Base-by-base conservation (phyloP, 1,140 invertebrate species). In the Drosophila malerkotliana region DNA sequence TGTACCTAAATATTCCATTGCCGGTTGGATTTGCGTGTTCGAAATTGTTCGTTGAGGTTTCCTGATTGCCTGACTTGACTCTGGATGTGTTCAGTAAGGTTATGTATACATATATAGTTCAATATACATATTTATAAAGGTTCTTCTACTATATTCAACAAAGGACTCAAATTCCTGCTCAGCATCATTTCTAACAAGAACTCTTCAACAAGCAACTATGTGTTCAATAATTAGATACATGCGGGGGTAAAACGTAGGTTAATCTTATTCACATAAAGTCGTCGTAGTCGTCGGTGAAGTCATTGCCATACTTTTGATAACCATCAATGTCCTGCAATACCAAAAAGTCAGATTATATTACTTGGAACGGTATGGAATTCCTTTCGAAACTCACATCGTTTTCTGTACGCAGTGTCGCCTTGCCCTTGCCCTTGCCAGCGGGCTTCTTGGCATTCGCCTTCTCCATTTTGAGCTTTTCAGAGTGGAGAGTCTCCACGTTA, bases 401-500 rank as follows among this genome's bases (percentile, higher is more conserved):
- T 52, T 94, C 95, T 37, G 96, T 93, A 92, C 95, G 96, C 78
- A 97, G 92, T 91, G 96, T 96, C 1, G 94, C 95, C 92, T 96
- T 96, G 49, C 95, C 95, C 91, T 96, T 96, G 63, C 94, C 94
- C 91, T 97, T 97, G 44, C 93, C 92, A 84, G 95, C 95, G 15
- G 92, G 93, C 90, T 96, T 96, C 92, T 96, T 96, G 39, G 93
- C 77, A 79, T 95, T 96, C 28, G 95, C 94, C 92, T 96, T 96
- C 90, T 97, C 95, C 24, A 96, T 92, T 92, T 97, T 97, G 61
- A 95, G 93, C 92, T 97, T 97, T 91, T 97, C 97, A 72, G 95
- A 94, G 76, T 95, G 94, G 67, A 97, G 92, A 91, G 95, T 96
- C 92, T 97, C 96, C 72, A 97, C 92, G 57, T 93, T 94, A 74